These are phyloP conservation scores for Chaetodon auriga DNA, from an alignment of 2,113 vertebrate species.

Conservation along the genomic window DNA sequence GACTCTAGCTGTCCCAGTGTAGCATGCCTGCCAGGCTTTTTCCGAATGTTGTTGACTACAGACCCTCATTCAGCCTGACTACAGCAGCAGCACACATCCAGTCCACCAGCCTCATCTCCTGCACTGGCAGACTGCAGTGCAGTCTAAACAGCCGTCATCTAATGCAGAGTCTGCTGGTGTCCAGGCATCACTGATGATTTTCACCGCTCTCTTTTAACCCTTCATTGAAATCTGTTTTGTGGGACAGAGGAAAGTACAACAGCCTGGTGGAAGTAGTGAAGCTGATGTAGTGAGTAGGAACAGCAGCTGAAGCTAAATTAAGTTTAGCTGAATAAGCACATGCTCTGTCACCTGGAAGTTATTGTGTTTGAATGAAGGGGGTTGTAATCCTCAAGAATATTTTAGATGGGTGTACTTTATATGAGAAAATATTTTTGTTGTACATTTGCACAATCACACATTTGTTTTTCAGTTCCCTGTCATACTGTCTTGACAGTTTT, in stretches of 20 bases:
- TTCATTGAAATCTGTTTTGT: constrained; percentile 43
- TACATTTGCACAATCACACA: not conserved
- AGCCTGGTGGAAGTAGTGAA: constrained; percentile 10
- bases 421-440: not conserved
- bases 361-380: constrained; percentile 17
- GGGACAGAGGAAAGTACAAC: constrained; percentile 17
- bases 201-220: constrained; percentile 36
- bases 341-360: constrained; percentile 35
- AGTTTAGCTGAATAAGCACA: constrained; percentile 43
- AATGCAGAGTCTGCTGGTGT: constrained; percentile 60
- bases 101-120: constrained; percentile 55
- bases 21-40: constrained; percentile 78
- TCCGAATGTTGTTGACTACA: constrained; percentile 69
- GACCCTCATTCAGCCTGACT: constrained; percentile 56
- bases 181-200: constrained; percentile 54
- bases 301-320: constrained; percentile 57
- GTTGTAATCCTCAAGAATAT: constrained; percentile 1
- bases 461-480: not conserved
- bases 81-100: constrained; percentile 55
- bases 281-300: constrained; percentile 34
- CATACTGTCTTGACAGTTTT: constrained; percentile 5
- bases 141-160: constrained; percentile 64
- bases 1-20: constrained; percentile 41
- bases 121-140: constrained; percentile 64
- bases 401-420: constrained; percentile 1